A percentile compares a stretch with the other conserved stretches of the same genome.
Evolutionary conservation across 1,140 invertebrate species (phyloP).

Genomic region (Zaprionus kolodkinae): DNA sequence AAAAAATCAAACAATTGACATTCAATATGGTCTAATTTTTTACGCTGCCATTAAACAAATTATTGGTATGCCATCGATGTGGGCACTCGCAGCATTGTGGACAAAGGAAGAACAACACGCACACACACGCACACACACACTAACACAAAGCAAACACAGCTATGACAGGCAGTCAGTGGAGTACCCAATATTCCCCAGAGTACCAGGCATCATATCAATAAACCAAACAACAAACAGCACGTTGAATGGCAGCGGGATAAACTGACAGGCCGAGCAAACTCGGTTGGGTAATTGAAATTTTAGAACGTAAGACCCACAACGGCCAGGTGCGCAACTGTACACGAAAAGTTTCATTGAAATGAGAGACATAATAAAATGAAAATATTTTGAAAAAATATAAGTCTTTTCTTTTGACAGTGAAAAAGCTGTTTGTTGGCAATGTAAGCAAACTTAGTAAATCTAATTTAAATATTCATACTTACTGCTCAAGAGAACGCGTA

Average conservation of each 20-base stretch:
- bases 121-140: constrained; percentile 9
- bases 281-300: constrained; percentile 70
- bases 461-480: too few relatives aligned
- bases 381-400: too few relatives aligned
- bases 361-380: too few relatives aligned
- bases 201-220: constrained; percentile 66
- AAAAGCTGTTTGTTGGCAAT: too few relatives aligned
- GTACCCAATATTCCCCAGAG: constrained; percentile 54
- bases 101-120: constrained; percentile 13
- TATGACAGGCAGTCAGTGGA: constrained; percentile 37
- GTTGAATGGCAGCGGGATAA: constrained; percentile 17
- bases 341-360: too few relatives aligned
- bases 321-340: constrained; percentile 52
- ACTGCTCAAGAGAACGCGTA: too few relatives aligned
- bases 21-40: constrained; percentile 84
- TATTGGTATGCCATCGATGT: constrained; percentile 60
- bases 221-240: constrained; percentile 71
- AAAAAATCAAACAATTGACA: constrained; percentile 84
- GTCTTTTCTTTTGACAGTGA: too few relatives aligned
- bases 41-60: constrained; percentile 84
- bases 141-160: constrained; percentile 50
- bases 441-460: too few relatives aligned
- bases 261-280: neutral
- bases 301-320: constrained; percentile 40
- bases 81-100: neutral